phyloP scores from a whole-genome alignment of 2,888 invertebrate species.

The Ophraella communa region DNA sequence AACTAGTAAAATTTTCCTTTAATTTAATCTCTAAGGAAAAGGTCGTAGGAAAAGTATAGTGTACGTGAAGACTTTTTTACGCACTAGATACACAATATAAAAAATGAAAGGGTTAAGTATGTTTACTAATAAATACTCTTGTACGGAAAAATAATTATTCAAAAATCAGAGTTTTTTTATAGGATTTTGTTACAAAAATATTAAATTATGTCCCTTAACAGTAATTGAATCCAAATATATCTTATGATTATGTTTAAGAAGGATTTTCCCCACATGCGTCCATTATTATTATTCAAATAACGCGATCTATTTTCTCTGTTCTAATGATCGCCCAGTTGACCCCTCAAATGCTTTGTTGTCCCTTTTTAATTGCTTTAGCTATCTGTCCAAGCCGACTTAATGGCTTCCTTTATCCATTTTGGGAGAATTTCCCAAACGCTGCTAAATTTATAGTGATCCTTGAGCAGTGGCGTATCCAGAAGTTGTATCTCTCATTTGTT shows the following conservation, averaged over 20 bases:
- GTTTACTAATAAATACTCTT: no score
- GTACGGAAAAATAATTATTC: no score
- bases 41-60: no score
- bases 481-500: background rate
- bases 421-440: conserved; percentile 50
- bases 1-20: no score
- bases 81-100: no score
- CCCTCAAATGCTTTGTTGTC: conserved; percentile 6
- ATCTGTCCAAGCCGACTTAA: conserved; percentile 23
- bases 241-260: background rate
- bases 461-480: conserved; percentile 1
- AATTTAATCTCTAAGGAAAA: no score
- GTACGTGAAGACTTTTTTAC: no score
- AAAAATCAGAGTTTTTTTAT: no score
- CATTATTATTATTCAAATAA: background rate
- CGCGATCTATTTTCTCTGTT: conserved; percentile 2
- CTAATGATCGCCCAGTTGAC: conserved; percentile 11
- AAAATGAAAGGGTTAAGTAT: no score
- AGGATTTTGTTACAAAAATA: no score
- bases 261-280: background rate
- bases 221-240: no score
- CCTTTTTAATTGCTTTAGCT: conserved; percentile 24
- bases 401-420: conserved; percentile 29
- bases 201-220: no score
- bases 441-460: conserved; percentile 43